These are phyloP conservation scores for Xenopus petersii DNA, from an alignment of 2,797 vertebrate genomes.

Conservation along the genomic window DNA sequence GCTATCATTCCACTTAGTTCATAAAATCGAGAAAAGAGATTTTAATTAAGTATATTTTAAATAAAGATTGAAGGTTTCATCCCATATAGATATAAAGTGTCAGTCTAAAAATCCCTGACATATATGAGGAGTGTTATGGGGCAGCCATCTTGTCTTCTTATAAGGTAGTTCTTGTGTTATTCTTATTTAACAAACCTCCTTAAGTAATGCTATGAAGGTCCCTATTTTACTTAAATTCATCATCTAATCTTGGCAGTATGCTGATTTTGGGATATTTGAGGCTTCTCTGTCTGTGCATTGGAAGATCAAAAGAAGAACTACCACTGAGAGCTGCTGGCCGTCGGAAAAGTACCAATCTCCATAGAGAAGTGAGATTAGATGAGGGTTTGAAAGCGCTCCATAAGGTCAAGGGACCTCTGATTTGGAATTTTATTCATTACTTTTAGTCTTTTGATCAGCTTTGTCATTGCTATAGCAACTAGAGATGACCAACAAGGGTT, in stretches of 20 bases:
- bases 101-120: too few relatives aligned
- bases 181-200: background rate
- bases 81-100: too few relatives aligned
- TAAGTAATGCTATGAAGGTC: background rate
- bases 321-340: slow-evolving; percentile 45
- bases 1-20: too few relatives aligned
- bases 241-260: slow-evolving; percentile 22
- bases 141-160: slow-evolving; percentile 14
- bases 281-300: slow-evolving; percentile 29
- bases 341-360: slow-evolving; percentile 43
- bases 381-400: slow-evolving; percentile 46
- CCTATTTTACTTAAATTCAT: slow-evolving; percentile 22
- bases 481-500: slow-evolving; percentile 31
- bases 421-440: slow-evolving; percentile 48
- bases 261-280: slow-evolving; percentile 35
- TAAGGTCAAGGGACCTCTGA: slow-evolving; percentile 46
- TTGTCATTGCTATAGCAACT: slow-evolving; percentile 38
- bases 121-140: background rate
- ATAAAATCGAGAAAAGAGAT: too few relatives aligned
- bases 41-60: too few relatives aligned
- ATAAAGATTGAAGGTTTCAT: background rate
- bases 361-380: slow-evolving; percentile 45
- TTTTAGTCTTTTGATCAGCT: slow-evolving; percentile 45
- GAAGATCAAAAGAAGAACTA: slow-evolving; percentile 47
- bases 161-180: background rate